Conservation (phyloP, 2,113 vertebrate genomes). For the Mystacornis crossleyi region DNA sequence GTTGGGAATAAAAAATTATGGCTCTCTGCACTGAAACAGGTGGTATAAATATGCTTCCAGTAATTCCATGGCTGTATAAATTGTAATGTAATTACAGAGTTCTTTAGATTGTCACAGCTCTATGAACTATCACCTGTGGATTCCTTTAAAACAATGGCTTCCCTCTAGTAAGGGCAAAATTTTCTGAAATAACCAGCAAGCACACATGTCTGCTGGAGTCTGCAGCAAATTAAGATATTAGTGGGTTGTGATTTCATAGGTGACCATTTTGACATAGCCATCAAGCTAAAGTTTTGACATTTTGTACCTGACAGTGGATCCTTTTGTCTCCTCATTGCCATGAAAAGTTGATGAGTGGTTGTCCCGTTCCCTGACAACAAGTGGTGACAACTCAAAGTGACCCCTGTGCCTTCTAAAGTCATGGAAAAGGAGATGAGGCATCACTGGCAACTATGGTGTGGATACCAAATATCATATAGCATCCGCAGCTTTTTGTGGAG, state of each 20-base stretch:
- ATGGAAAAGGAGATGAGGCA: neutral
- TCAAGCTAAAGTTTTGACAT: neutral
- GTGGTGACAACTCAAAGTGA: neutral
- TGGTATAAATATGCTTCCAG: slow-evolving; percentile 42
- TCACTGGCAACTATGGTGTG: neutral
- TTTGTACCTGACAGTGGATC: neutral
- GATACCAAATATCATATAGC: neutral
- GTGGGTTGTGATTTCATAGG: neutral
- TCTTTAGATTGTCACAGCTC: slow-evolving; percentile 1
- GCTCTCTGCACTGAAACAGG: neutral
- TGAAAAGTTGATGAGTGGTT: neutral
- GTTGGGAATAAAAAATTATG: neutral
- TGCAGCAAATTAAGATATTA: neutral
- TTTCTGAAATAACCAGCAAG: neutral
- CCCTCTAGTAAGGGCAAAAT: neutral
- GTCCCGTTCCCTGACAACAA: too few relatives aligned
- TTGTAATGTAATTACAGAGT: neutral
- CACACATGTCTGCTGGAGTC: neutral
- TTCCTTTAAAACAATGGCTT: neutral
- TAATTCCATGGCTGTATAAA: slow-evolving; percentile 3
- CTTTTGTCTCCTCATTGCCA: neutral
- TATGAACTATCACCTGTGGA: neutral
- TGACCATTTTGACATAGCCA: neutral
- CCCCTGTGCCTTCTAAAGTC: neutral
- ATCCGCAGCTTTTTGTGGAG: too few relatives aligned